Evolutionary conservation across 2,113 vertebrate species (phyloP).

Genomic region (Kryptolebias marmoratus): DNA sequence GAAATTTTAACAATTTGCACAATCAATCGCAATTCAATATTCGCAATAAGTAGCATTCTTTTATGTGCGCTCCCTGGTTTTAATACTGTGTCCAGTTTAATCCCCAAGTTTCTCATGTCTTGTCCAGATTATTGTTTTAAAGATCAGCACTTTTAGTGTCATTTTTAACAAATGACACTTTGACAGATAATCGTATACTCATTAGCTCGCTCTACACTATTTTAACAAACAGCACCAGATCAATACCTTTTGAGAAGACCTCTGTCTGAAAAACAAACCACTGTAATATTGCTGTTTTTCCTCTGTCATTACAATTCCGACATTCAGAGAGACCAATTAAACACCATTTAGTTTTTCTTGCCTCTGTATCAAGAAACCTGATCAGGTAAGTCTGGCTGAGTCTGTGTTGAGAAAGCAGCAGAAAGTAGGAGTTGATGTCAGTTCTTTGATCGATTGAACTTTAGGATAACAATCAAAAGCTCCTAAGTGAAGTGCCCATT

Average conservation of each 20-base stretch:
- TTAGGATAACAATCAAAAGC: constrained; percentile 36
- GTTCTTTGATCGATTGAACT: constrained; percentile 40
- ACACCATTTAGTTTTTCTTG: constrained; percentile 20
- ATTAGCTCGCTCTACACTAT: constrained; percentile 15
- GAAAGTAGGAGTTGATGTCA: constrained; percentile 23
- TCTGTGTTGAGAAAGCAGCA: constrained; percentile 14
- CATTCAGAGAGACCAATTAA: constrained; percentile 43
- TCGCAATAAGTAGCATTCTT: background rate
- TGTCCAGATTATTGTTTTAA: background rate
- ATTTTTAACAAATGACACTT: background rate
- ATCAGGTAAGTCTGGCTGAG: constrained; percentile 38
- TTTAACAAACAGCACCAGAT: constrained; percentile 14
- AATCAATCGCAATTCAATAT: background rate
- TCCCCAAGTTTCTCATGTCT: background rate
- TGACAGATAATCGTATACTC: background rate
- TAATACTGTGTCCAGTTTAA: background rate
- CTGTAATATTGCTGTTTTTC: background rate
- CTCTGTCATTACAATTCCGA: constrained; percentile 34
- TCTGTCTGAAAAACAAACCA: constrained; percentile 6
- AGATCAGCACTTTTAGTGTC: background rate
- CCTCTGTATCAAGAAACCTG: constrained; percentile 8
- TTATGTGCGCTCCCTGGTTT: background rate
- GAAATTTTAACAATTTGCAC: background rate
- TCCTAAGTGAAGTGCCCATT: constrained; percentile 42
- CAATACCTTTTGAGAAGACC: constrained; percentile 23